phyloP scores from a whole-genome alignment of 2,797 vertebrate species.

The Schizothorax lantsangensis region DNA sequence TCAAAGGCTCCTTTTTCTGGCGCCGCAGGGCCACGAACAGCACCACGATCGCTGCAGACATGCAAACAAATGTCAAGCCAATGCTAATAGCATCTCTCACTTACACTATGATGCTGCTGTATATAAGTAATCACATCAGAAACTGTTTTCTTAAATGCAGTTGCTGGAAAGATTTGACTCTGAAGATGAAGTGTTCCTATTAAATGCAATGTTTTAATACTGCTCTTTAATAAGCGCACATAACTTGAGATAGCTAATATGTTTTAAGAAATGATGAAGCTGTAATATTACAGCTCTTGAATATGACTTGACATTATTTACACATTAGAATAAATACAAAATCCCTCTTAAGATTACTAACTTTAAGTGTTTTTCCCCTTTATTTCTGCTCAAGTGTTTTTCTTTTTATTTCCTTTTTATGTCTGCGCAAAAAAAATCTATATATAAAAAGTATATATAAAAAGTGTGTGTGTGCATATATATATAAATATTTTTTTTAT shows the following conservation, averaged over 20 bases:
- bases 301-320: not conserved
- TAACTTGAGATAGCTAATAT: slow-evolving; percentile 22
- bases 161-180: slow-evolving; percentile 2
- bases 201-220: not conserved
- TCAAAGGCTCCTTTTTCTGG: slow-evolving; percentile 96
- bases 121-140: not conserved
- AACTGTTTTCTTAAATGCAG: slow-evolving; percentile 18
- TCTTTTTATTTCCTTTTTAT: no score
- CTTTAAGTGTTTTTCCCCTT: not conserved
- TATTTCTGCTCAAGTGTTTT: not conserved
- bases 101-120: not conserved
- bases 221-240: slow-evolving; percentile 23
- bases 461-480: no score
- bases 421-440: no score
- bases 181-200: not conserved
- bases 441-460: no score
- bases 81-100: not conserved
- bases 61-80: slow-evolving; percentile 15
- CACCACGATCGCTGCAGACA: slow-evolving; percentile 85
- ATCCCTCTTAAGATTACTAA: not conserved
- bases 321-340: not conserved
- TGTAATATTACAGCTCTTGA: not conserved
- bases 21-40: slow-evolving; percentile 93
- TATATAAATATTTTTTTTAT: no score
- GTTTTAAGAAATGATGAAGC: slow-evolving; percentile 24